Evolutionary conservation across 2,113 vertebrate species (phyloP).

Genomic region (Tylochromis polylepis): DNA sequence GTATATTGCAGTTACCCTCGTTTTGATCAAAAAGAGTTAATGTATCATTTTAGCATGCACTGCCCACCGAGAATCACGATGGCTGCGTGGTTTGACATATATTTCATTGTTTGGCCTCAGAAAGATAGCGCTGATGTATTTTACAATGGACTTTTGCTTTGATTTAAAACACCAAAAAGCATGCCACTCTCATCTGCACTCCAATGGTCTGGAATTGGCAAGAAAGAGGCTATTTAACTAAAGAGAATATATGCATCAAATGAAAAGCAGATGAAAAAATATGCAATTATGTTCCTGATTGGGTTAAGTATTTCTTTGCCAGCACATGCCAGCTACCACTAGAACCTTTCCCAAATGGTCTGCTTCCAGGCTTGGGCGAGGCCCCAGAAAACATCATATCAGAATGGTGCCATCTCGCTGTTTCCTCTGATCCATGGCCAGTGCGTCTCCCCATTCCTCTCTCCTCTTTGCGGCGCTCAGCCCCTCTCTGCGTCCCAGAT

Average conservation of each 20-base stretch:
- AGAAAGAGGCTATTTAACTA: slow-evolving; percentile 66
- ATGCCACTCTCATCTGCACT: slow-evolving; percentile 54
- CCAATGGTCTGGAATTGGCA: slow-evolving; percentile 51
- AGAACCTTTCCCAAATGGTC: slow-evolving; percentile 62
- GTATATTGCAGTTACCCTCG: background rate
- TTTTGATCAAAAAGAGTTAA: slow-evolving; percentile 21
- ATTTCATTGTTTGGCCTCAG: slow-evolving; percentile 50
- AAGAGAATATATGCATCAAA: slow-evolving; percentile 82
- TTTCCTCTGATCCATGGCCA: slow-evolving; percentile 72
- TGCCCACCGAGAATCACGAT: slow-evolving; percentile 15
- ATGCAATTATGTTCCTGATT: slow-evolving; percentile 76
- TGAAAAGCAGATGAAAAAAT: slow-evolving; percentile 73
- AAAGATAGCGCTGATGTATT: slow-evolving; percentile 24
- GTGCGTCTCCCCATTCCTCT: slow-evolving; percentile 46
- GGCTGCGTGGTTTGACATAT: slow-evolving; percentile 25
- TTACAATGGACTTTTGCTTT: slow-evolving; percentile 49
- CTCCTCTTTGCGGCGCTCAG: slow-evolving; percentile 45
- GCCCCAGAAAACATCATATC: slow-evolving; percentile 60
- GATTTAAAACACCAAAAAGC: slow-evolving; percentile 52
- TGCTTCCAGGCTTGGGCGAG: slow-evolving; percentile 51
- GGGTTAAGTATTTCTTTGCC: slow-evolving; percentile 71
- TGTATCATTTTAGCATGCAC: slow-evolving; percentile 28
- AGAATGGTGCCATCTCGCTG: slow-evolving; percentile 43
- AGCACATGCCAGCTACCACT: slow-evolving; percentile 42
- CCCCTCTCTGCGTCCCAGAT: slow-evolving; percentile 68